phyloP scores from a whole-genome alignment of 2,888 invertebrate species.

The Alloplasta piceator region DNA sequence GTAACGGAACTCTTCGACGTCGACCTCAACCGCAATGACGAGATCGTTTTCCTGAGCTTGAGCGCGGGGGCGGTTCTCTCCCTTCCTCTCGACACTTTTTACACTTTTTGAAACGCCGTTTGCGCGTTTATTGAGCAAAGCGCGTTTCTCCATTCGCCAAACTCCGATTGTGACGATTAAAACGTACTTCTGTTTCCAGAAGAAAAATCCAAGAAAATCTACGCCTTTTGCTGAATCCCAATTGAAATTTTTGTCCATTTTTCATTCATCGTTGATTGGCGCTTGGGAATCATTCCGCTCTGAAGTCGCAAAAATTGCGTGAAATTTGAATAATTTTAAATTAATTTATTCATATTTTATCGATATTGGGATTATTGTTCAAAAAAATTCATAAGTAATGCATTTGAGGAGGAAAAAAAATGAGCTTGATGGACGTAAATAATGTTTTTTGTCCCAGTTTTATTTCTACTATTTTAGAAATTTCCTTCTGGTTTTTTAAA shows the following conservation, averaged over 20 bases:
- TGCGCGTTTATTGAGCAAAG: constrained; percentile 18
- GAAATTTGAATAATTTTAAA: no score
- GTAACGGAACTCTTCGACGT: constrained; percentile 62
- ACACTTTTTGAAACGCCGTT: constrained; percentile 13
- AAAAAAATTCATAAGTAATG: no score
- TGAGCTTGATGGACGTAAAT: no score
- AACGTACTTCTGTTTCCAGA: constrained; percentile 38
- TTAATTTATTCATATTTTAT: no score
- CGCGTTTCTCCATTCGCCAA: constrained; percentile 37
- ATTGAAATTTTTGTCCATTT: neutral
- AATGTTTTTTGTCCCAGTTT: no score
- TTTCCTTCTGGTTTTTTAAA: no score
- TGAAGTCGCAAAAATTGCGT: no score
- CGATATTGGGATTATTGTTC: no score
- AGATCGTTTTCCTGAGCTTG: constrained; percentile 39
- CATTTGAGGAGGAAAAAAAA: no score
- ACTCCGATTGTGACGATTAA: constrained; percentile 32
- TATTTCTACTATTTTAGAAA: no score
- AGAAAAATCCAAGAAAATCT: constrained; percentile 1
- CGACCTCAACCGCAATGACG: constrained; percentile 65
- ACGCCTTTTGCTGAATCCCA: neutral
- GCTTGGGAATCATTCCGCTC: no score
- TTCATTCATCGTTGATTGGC: neutral
- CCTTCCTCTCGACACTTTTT: constrained; percentile 12
- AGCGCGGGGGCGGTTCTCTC: constrained; percentile 48